Conservation (phyloP, 2,113 vertebrate species). For the Ibidorhyncha struthersii region DNA sequence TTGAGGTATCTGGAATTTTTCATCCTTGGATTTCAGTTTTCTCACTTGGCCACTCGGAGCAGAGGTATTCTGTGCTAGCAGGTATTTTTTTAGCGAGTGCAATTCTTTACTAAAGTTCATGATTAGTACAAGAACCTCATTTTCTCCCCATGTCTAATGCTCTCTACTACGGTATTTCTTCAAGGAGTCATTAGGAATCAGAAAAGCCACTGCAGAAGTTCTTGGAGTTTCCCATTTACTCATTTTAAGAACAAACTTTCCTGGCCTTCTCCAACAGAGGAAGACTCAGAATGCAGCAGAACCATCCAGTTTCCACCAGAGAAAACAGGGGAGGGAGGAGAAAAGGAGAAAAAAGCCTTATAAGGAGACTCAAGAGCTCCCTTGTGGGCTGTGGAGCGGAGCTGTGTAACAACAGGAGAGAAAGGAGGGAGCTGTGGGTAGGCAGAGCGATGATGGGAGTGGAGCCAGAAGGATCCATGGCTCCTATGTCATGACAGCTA, state of each 20-base stretch:
- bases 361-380: slow-evolving; percentile 11
- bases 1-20: not conserved
- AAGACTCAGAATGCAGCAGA: not conserved
- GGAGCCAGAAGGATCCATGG: not conserved
- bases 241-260: not conserved
- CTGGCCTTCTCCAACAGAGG: not conserved
- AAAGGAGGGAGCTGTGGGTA: not conserved
- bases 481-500: not conserved
- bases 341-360: not conserved
- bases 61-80: not conserved
- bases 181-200: not conserved
- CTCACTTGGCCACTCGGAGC: not conserved
- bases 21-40: not conserved
- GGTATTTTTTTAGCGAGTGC: not conserved
- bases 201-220: not conserved
- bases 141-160: not conserved
- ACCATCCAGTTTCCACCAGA: not conserved
- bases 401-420: not conserved
- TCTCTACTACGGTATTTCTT: not conserved
- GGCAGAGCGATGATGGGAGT: not conserved
- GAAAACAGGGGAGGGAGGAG: not conserved
- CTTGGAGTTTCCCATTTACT: not conserved
- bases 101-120: not conserved
- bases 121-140: not conserved
- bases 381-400: not conserved